Evolutionary conservation across 92 coral and sea anemone species (phyloP), one percentile per base, ranked within the genome.

Genomic region (Siderastrea radians): DNA sequence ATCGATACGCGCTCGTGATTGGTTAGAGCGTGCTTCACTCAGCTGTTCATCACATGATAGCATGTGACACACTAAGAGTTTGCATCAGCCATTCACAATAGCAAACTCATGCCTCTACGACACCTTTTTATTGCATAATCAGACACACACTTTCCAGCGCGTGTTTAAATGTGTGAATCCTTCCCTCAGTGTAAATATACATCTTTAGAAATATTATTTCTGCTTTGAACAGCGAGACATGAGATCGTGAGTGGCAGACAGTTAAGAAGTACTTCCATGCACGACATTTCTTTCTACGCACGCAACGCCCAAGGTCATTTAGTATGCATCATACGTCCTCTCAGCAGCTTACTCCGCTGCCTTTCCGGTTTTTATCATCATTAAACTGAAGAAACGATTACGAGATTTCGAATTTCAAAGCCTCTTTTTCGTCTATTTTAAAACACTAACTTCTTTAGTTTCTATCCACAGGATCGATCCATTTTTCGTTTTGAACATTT

Each of bases 61-160:
- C 81, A 63, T 73, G 62, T 84, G 87, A 84, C 78, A 70, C 13
- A 12, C 49, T 11, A 16, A 38, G 6, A 13, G 78, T 48, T 73
- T 84, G 80, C 87, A 74, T 84, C 87, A 74, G 72, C 62, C 80
- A 52, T 47, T 54, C 26, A n/a, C 48, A 67, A 16, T 70, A 52
- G 48, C 10, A 45, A 7, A 46, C 5, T 45, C 9, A 49, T 17
- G 79, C 67, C 68, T 48, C 45, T 43, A 45, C 51, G 77, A 53
- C 67, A 50, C 47, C 68, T 13, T 53, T 11, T 12, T 62, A 15
- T 84, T 73, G 50, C 80, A 16, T 73, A 84, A 84, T 11, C 13
- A 1, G 48, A 19, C 8, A 4, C 62, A 74, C 78, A 53, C 61
- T 54, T 74, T 17, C 44, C 48, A 54, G 14, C 63, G 62, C 78